phyloP scores from a whole-genome alignment of 2,797 vertebrate species.

The Lepilemur ruficaudatus region DNA sequence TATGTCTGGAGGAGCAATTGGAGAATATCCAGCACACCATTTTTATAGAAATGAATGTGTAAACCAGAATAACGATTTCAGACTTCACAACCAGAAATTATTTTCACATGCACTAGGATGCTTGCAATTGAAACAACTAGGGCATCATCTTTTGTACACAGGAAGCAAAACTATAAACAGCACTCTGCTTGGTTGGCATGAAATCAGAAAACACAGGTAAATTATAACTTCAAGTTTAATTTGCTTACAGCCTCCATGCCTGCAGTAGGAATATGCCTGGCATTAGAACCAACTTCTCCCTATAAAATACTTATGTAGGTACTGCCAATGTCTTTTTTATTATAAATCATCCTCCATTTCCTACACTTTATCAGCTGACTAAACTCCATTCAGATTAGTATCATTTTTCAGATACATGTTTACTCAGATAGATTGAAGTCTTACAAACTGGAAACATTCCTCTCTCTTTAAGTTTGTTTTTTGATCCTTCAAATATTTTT shows the following conservation, averaged over 20 bases:
- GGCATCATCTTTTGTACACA: background rate
- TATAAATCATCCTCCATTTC: background rate
- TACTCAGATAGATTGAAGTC: background rate
- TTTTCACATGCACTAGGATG: background rate
- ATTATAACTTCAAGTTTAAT: conserved; percentile 2
- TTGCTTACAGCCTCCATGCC: background rate
- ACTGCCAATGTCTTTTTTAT: background rate
- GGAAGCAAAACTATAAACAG: conserved; percentile 28
- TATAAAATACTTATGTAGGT: background rate
- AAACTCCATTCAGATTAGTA: background rate
- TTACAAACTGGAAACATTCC: background rate
- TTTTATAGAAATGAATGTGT: background rate
- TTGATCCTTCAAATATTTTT: background rate
- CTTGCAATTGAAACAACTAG: background rate
- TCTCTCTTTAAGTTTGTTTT: background rate
- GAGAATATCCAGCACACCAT: background rate
- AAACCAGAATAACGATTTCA: conserved; percentile 14
- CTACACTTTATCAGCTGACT: background rate
- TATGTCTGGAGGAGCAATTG: background rate
- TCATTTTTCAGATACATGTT: background rate
- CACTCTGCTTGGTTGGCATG: background rate
- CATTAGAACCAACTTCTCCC: background rate
- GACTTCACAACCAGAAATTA: background rate
- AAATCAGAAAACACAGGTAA: conserved; percentile 24
- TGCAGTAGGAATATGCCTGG: background rate